These are phyloP conservation scores for Drosophila saltans DNA, from an alignment of 1,140 invertebrate species.

Conservation along the genomic window DNA sequence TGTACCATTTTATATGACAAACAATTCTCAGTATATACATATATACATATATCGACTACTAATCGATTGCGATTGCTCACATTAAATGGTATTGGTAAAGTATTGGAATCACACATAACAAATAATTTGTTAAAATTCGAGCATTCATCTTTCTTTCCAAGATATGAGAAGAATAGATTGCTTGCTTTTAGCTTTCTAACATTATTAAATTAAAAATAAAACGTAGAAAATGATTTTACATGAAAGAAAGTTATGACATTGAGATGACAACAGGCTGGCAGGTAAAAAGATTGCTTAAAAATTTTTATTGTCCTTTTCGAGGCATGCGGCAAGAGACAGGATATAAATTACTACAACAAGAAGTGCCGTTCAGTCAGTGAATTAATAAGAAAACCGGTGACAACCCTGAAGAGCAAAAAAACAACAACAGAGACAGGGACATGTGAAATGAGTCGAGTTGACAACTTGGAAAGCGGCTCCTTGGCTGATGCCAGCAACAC, in stretches of 20 bases:
- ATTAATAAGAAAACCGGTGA: slow-evolving; percentile 62
- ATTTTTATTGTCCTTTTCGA: slow-evolving; percentile 4
- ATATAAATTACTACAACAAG: slow-evolving; percentile 61
- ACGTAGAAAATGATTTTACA: not conserved
- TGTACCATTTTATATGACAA: too few relatives aligned
- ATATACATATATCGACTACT: too few relatives aligned
- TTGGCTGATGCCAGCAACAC: slow-evolving; percentile 9
- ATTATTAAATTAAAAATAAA: not conserved
- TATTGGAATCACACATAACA: too few relatives aligned
- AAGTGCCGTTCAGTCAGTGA: slow-evolving; percentile 39
- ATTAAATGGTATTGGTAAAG: too few relatives aligned
- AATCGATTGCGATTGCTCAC: too few relatives aligned
- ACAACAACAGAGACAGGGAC: not conserved
- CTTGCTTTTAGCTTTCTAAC: not conserved
- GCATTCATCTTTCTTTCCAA: too few relatives aligned
- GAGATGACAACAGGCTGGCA: not conserved
- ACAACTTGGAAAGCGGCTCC: slow-evolving; percentile 56
- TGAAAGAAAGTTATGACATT: not conserved
- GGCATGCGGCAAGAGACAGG: slow-evolving; percentile 31
- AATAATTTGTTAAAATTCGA: too few relatives aligned
- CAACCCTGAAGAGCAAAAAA: slow-evolving; percentile 42
- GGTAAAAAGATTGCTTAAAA: not conserved
- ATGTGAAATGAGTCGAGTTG: slow-evolving; percentile 76
- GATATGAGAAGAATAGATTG: too few relatives aligned
- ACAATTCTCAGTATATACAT: too few relatives aligned